phyloP scores from a whole-genome alignment of 2,888 invertebrate genomes.

The Pheosia gnoma region DNA sequence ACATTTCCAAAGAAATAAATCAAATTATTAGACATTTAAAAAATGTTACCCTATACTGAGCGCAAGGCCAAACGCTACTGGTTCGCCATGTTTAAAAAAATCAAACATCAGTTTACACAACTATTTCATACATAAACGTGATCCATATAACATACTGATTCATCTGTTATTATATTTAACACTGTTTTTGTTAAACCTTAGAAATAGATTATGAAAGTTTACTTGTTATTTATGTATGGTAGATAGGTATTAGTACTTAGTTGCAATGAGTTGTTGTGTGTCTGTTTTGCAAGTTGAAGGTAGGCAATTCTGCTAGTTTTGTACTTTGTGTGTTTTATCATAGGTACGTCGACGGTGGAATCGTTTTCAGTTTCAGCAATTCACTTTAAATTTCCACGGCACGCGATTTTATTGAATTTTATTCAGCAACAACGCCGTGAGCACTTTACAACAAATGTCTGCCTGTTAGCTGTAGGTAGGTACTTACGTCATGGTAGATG shows the following conservation, averaged over 20 bases:
- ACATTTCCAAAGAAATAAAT: no score
- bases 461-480: constrained; percentile 9
- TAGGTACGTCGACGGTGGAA: constrained; percentile 17
- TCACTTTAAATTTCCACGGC: constrained; percentile 28
- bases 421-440: constrained; percentile 28
- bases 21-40: no score
- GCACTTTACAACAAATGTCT: constrained; percentile 20
- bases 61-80: no score
- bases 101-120: no score
- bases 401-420: constrained; percentile 40
- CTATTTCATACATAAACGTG: no score
- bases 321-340: constrained; percentile 23
- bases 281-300: neutral
- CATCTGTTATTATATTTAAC: no score
- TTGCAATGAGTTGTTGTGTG: constrained; percentile 1
- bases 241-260: neutral
- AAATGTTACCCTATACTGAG: no score
- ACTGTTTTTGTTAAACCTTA: no score
- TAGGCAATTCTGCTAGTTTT: constrained; percentile 14
- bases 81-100: no score
- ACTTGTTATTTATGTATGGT: neutral
- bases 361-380: constrained; percentile 34
- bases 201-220: neutral
- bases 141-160: no score
- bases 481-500: neutral